Evolutionary conservation across 1,140 invertebrate species (phyloP), one percentile per base, ranked within the genome.

Genomic region (Tenebrio molitor): DNA sequence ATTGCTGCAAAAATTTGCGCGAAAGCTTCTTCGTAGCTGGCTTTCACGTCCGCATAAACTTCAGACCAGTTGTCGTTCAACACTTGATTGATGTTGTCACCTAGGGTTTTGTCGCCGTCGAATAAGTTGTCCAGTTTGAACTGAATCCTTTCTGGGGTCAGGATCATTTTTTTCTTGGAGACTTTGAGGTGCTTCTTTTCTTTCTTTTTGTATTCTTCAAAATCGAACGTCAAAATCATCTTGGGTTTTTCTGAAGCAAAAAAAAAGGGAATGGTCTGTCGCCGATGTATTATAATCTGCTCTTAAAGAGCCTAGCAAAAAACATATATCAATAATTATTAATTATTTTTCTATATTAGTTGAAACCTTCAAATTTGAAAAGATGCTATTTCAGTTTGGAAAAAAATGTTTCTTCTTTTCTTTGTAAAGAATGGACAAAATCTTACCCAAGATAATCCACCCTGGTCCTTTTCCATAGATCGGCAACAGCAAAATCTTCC

Each of bases 61-160:
- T 36, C 53, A 19, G 16, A 7, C 76, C 76, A 77, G 34, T 77
- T 74, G 7, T 75, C 46, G 25, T 77, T 77, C 1, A 74, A 23
- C 7, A 77, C 33, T 1, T 62, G 50, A 25, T 77, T 77, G 10
- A 77, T 63, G 39, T 74, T 72, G 39, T 77, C 67, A 1, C 69
- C 70, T 25, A 77, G 50, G 5, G 72, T 15, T 23, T 77, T 71
- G 29, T 77, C 74, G 3, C 75, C 75, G 50, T 73, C 64, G 33
- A 77, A 77, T 7, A 77, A 65, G 41, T 77, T 77, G 0, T 77
- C 71, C 17, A 71, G 71, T 8, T 46, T 16, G 19, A 64, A 72
- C 1, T 39, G 21, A 21, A 62, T n/a, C 12, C 46, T 29, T 15
- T 33, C 33, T 2, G 73, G 73, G 3, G 14, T 3, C 15, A 72